These are phyloP conservation scores for Alethe diademata DNA, from an alignment of 2,113 vertebrate species.

Conservation along the genomic window DNA sequence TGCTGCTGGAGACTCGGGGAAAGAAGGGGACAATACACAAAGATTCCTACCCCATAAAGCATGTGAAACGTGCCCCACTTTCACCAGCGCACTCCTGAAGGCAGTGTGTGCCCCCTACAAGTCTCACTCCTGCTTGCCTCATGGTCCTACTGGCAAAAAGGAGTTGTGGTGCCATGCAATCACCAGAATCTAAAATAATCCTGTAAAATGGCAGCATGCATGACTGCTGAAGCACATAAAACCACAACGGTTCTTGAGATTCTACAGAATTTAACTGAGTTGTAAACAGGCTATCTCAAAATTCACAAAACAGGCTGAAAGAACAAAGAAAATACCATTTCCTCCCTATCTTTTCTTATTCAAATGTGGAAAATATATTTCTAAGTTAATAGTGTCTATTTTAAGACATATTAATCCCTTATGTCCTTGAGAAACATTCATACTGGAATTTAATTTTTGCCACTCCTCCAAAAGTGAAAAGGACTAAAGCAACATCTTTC, in stretches of 20 bases:
- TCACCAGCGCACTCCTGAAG: neutral
- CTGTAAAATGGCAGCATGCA: neutral
- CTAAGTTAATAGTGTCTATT: neutral
- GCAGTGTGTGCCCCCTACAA: fast-evolving
- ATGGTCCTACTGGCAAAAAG: neutral
- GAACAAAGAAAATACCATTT: neutral
- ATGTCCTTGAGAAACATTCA: neutral
- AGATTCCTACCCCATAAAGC: neutral
- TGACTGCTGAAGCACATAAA: neutral
- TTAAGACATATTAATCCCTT: conserved; percentile 9
- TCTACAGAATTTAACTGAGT: neutral
- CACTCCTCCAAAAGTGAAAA: neutral
- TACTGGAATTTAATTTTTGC: neutral
- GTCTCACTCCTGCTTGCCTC: neutral
- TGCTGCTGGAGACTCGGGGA: neutral
- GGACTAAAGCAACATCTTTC: neutral
- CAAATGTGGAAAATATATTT: neutral
- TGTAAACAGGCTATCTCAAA: neutral
- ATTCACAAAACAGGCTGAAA: neutral
- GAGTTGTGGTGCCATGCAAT: neutral
- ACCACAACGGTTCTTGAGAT: neutral
- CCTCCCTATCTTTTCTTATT: neutral
- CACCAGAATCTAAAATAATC: neutral
- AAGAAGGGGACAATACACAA: neutral
- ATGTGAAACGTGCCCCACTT: fast-evolving